Percentiles rank a stretch among this genome's conserved stretches.
Conservation (phyloP, 2,113 vertebrate species). For the Nycticebus coucang region DNA sequence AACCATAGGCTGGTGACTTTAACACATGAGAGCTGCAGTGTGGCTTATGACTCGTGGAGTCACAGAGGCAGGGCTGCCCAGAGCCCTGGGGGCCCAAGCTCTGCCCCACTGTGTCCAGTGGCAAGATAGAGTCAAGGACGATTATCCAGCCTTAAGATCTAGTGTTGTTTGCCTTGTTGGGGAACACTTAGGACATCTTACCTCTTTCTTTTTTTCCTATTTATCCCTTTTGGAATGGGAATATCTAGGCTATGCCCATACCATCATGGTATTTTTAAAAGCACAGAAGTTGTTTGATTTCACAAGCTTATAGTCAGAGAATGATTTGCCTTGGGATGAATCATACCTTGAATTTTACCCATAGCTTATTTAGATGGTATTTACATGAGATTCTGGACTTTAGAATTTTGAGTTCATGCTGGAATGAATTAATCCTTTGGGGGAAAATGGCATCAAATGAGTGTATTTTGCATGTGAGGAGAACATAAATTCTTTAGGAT, state of each 20-base stretch:
- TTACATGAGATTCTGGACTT: not conserved
- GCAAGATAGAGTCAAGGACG: not conserved
- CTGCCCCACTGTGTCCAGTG: not conserved
- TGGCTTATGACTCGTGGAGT: not conserved
- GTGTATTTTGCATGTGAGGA: not conserved
- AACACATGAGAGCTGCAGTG: not conserved
- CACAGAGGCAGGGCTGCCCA: not conserved
- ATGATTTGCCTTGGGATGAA: not conserved
- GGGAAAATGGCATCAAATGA: not conserved
- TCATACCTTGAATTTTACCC: not conserved
- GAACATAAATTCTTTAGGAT: not conserved
- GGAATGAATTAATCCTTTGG: not conserved
- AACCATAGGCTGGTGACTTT: not conserved
- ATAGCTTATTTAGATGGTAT: not conserved
- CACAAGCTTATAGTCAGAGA: not conserved
- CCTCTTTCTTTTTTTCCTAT: not conserved
- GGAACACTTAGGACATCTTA: not conserved
- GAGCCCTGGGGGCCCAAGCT: not conserved
- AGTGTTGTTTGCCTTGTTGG: not conserved
- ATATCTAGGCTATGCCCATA: not conserved
- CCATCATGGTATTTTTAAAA: not conserved
- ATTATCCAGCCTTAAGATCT: not conserved
- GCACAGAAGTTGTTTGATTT: not conserved
- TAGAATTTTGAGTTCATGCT: not conserved
- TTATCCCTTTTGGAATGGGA: not conserved